Base-by-base conservation (phyloP, 2,888 invertebrate genomes). In the Chrysolina oricalcia region DNA sequence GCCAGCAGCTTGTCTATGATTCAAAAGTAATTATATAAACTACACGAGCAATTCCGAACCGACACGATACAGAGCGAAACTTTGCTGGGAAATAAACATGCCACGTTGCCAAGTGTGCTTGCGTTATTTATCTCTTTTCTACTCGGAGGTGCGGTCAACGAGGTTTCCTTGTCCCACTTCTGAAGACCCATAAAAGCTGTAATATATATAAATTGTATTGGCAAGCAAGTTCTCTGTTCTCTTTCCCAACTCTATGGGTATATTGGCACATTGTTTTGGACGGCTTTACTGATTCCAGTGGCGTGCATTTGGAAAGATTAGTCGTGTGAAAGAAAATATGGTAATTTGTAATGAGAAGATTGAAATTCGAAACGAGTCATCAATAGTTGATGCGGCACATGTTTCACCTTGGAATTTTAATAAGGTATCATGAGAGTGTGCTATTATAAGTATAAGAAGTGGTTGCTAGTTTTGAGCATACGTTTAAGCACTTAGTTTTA, bases 21-120 rank as follows among this genome's bases (percentile, higher is more conserved):
- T 82, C 82, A 80, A 79, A 81, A 78, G 78, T 82, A 81, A 81
- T 81, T 81, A 83, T 78, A 80, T 81, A 79, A 81, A 78, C 79
- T 79, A 48, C 72, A 70, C 81, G 80, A 80, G 62, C 65, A 64
- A 63, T 43, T 17, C 72, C 81, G 82, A 80, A 23, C 63, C 23
- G 27, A 71, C 67, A 72, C 81, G 81, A 82, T 48, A 64, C 17
- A n/a, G 46, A 13, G 48, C 70, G 74, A 53, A 69, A 66, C 70
- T 19, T 70, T 53, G 62, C 73, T 63, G 70, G 76, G 72, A 75
- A 70, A 77, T 80, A 80, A 79, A 74, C 78, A 71, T 11, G 66
- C 79, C 53, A 35, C 73, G 79, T 82, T 82, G 81, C 81, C 81
- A 66, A 19, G 59, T 73, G 27, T 67, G 19, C n/a, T 9, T 17